Evolutionary conservation across 2,113 vertebrate species (phyloP), one percentile per base, ranked within the genome.

Genomic region (Parus major): DNA sequence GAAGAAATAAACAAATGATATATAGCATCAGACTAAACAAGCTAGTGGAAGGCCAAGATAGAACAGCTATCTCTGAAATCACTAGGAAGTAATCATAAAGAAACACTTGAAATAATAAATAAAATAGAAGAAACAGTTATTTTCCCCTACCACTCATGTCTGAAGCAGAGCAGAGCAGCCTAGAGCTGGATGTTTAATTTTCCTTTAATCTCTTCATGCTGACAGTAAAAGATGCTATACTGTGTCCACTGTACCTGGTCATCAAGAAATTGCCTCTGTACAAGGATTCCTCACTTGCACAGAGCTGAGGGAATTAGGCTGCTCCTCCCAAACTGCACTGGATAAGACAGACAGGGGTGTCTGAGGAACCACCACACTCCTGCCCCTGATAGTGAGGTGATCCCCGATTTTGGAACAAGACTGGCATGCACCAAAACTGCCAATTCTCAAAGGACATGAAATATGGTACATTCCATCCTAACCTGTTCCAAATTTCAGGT

Each of bases 11-110:
- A 86, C 82, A 90, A 72, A 33, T 12, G 7, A 82, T 73, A 52
- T 21, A 29, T 42, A 65, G 42, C 36, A 31, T 80, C 65, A 97
- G 96, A 90, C 82, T 95, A 91, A 95, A 95, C 90, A 92, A 83
- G 12, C 24, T 39, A 24, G 12, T 70, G 42, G 35, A 63, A 77
- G 27, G 49, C 71, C 64, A 63, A 56, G 42, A 42, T 20, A 36
- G 42, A 61, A 9, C 25, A 56, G 27, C 27, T 63, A 63, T 63
- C 64, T 69, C 83, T 82, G 59, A 57, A 85, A 63, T 17, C 12
- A 33, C 19, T 75, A 23, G 20, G 69, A 79, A 75, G 18, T 16
- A 39, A 85, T n/a, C 9, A 59, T 61, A 63, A 65, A 82, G 29
- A 61, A 81, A 57, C 33, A 19, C 15, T 50, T 73, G 31, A 80